Conservation (phyloP, 2,888 invertebrate species). For the Lamellibrachia columna region DNA sequence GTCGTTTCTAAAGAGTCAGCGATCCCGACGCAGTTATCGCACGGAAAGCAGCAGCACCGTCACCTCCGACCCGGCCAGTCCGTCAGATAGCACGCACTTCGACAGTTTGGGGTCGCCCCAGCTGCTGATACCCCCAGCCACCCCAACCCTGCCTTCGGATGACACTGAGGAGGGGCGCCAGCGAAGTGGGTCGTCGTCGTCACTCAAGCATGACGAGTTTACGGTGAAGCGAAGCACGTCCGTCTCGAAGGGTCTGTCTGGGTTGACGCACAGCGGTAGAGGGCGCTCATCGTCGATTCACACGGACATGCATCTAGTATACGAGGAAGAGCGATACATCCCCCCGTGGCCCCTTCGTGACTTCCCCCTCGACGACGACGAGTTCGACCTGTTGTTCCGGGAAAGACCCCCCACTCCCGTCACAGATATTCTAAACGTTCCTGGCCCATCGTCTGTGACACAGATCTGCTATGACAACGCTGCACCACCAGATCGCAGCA, state of each 20-base stretch:
- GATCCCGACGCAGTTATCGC: slow-evolving; percentile 50
- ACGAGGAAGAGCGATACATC: slow-evolving; percentile 33
- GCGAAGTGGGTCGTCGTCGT: slow-evolving; percentile 24
- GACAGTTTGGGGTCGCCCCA: slow-evolving; percentile 23
- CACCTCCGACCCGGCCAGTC: neutral
- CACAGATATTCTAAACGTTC: neutral
- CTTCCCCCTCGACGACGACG: slow-evolving; percentile 57
- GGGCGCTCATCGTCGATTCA: slow-evolving; percentile 39
- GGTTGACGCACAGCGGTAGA: slow-evolving; percentile 23
- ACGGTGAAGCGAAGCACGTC: slow-evolving; percentile 1
- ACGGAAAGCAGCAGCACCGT: slow-evolving; percentile 44
- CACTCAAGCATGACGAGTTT: slow-evolving; percentile 18
- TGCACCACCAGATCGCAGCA: neutral
- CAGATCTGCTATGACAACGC: neutral
- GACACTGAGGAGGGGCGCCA: slow-evolving; percentile 24
- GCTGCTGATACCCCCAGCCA: slow-evolving; percentile 19
- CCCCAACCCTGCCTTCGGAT: neutral
- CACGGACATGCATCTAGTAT: slow-evolving; percentile 33
- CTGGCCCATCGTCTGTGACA: neutral
- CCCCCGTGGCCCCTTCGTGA: slow-evolving; percentile 54
- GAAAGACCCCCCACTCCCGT: slow-evolving; percentile 37
- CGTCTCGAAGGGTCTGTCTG: slow-evolving; percentile 25
- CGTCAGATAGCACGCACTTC: slow-evolving; percentile 42
- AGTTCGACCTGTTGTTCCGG: slow-evolving; percentile 48
- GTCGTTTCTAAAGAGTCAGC: slow-evolving; percentile 46